Conservation (phyloP, 2,888 invertebrate species). For the Polyommatus icarus region DNA sequence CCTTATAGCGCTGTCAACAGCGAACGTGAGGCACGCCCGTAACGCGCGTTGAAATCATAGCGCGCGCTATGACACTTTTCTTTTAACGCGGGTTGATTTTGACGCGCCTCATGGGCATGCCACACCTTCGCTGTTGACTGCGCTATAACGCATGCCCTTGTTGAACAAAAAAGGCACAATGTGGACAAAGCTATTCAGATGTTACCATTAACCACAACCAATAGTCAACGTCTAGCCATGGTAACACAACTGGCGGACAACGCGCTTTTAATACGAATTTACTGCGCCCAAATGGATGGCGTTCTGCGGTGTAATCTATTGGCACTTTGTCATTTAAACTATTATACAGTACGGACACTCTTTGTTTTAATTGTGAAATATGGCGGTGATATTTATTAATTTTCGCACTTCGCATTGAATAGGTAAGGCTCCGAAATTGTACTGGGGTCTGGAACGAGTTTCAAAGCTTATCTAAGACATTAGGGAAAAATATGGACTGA, state of each 20-base stretch:
- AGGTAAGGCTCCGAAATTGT: neutral
- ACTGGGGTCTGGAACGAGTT: neutral
- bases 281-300: conserved; percentile 32
- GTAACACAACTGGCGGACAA: neutral
- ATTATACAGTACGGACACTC: neutral
- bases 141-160: too few species aligned
- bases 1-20: too few species aligned
- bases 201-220: conserved; percentile 21
- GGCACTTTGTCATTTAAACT: conserved; percentile 29
- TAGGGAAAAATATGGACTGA: neutral
- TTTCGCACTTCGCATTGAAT: neutral
- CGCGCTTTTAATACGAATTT: conserved; percentile 46
- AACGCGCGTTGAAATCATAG: too few species aligned
- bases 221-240: neutral
- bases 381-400: neutral
- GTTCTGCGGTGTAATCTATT: conserved; percentile 33
- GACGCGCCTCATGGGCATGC: too few species aligned
- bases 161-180: too few species aligned
- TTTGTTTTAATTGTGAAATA: neutral
- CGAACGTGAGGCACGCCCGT: too few species aligned
- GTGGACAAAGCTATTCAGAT: neutral
- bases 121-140: too few species aligned
- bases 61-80: too few species aligned
- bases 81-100: too few species aligned
- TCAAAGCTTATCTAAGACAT: neutral